Conservation (phyloP, 2,113 vertebrate genomes). For the Cyanoderma ruficeps region DNA sequence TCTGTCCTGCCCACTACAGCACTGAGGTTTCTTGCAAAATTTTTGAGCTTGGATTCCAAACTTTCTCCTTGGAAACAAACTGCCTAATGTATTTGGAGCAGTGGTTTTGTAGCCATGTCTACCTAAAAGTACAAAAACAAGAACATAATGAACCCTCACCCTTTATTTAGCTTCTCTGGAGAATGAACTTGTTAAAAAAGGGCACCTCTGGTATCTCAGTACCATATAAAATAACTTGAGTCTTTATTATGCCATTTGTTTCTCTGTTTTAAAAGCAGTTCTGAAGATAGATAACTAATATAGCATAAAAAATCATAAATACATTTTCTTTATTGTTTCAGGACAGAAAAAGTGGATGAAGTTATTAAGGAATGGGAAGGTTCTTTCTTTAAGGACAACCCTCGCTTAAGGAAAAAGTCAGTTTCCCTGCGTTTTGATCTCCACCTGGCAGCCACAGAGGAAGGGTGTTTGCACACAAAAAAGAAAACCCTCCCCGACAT, state of each 20-base stretch:
- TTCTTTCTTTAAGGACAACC: constrained; percentile 97
- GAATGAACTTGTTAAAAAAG: background rate
- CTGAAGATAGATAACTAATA: background rate
- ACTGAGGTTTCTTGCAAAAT: background rate
- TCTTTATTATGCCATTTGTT: background rate
- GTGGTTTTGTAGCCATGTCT: background rate
- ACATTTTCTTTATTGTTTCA: constrained; percentile 72
- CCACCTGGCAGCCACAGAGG: constrained; percentile 86
- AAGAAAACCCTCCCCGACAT: constrained; percentile 88
- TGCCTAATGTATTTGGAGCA: background rate
- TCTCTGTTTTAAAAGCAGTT: background rate
- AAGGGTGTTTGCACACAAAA: constrained; percentile 81
- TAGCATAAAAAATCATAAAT: background rate
- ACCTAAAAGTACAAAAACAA: background rate
- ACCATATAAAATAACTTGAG: background rate
- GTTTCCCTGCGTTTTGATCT: constrained; percentile 96
- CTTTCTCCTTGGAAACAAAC: constrained; percentile 43
- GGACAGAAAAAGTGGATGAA: constrained; percentile 94
- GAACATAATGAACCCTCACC: background rate
- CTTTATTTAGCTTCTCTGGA: constrained; percentile 1
- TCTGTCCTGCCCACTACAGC: background rate
- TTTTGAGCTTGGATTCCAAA: constrained; percentile 1
- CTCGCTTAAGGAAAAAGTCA: constrained; percentile 92
- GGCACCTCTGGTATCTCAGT: background rate
- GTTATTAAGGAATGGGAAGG: constrained; percentile 98